Percentiles rank a stretch among this genome's conserved stretches.
Evolutionary conservation across 2,797 vertebrate genomes (phyloP).

Genomic region (Heliangelus exortis): DNA sequence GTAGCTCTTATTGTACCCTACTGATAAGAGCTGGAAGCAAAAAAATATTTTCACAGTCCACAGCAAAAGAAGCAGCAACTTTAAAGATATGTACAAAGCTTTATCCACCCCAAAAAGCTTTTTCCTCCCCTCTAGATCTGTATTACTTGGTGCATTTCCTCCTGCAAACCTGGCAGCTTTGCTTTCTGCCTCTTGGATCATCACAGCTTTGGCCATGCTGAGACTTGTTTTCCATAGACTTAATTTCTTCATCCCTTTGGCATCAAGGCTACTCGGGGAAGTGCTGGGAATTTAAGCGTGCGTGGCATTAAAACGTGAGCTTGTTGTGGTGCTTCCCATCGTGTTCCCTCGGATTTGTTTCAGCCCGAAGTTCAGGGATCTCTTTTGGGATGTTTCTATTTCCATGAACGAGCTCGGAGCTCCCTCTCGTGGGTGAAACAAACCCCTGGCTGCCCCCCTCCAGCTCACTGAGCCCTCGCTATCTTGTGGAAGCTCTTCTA

Average conservation of each 20-base stretch:
- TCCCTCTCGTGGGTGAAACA: conserved; percentile 58
- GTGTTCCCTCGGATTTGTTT: rapidly evolving
- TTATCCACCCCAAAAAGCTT: neutral
- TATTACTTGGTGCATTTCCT: neutral
- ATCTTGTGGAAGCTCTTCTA: rapidly evolving
- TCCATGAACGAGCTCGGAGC: neutral
- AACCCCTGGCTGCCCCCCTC: rapidly evolving
- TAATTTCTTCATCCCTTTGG: neutral
- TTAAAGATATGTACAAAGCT: neutral
- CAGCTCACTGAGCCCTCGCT: rapidly evolving
- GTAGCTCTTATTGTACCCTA: neutral
- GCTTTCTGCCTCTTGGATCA: rapidly evolving
- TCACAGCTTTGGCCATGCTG: rapidly evolving
- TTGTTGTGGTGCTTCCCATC: neutral
- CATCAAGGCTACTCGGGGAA: neutral
- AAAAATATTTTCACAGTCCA: neutral
- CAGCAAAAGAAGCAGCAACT: neutral
- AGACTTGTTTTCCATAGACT: neutral
- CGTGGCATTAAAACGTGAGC: rapidly evolving
- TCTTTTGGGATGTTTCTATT: neutral
- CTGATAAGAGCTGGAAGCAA: neutral
- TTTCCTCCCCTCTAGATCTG: rapidly evolving
- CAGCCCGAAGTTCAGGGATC: rapidly evolving
- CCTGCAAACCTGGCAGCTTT: neutral
- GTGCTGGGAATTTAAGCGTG: rapidly evolving